Evolutionary conservation across 2,797 vertebrate species (phyloP).

Genomic region (Lemur catta): DNA sequence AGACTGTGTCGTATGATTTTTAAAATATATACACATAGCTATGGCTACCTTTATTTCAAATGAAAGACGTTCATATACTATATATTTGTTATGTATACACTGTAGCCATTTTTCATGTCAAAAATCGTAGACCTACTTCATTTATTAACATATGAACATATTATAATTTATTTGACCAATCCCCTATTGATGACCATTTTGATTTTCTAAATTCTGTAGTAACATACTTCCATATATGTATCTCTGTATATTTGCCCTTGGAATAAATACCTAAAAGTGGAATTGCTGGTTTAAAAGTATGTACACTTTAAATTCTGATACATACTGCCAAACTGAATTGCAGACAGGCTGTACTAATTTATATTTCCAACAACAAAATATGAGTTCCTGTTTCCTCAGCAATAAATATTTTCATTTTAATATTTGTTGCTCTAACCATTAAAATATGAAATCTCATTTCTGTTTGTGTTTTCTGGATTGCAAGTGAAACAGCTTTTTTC

Average conservation of each 20-base stretch:
- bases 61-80: background rate
- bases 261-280: background rate
- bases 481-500: conserved; percentile 14
- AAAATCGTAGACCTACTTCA: background rate
- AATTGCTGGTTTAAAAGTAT: background rate
- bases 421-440: background rate
- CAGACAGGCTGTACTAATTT: background rate
- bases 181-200: background rate
- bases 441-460: conserved; percentile 4
- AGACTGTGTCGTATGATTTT: background rate
- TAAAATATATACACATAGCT: background rate
- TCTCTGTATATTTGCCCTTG: background rate
- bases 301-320: background rate
- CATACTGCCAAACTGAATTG: background rate
- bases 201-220: conserved; percentile 22
- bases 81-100: background rate
- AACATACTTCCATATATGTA: background rate
- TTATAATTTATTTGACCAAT: background rate
- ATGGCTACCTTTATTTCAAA: background rate
- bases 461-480: background rate
- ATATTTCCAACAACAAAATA: background rate
- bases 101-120: background rate
- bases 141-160: background rate
- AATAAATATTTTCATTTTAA: conserved; percentile 9
- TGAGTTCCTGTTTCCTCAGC: background rate